Evolutionary conservation across 2,888 invertebrate genomes (phyloP).

Genomic region (Nemoura dubitans): DNA sequence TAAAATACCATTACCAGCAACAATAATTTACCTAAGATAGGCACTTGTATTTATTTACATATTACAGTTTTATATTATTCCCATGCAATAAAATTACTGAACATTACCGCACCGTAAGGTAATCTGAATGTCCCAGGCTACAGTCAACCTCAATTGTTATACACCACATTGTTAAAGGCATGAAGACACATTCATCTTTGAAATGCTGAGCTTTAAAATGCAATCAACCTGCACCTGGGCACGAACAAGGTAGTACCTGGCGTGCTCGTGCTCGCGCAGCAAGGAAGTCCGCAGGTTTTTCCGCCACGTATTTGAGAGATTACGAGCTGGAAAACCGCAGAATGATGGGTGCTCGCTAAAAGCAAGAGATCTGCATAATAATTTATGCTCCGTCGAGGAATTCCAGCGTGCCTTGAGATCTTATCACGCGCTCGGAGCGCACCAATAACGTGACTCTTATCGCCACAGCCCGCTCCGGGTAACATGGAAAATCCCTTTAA

Average conservation of each 20-base stretch:
- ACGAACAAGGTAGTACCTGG: neutral
- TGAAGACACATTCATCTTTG: neutral
- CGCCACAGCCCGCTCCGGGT: neutral
- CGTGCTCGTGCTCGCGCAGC: neutral
- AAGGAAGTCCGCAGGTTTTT: neutral
- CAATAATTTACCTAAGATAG: neutral
- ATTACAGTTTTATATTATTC: neutral
- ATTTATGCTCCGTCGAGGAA: neutral
- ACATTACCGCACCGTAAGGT: too few species aligned
- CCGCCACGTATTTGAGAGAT: neutral
- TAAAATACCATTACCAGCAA: neutral
- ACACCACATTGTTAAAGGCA: neutral
- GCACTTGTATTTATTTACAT: neutral
- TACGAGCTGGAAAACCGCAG: neutral
- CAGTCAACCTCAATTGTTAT: neutral
- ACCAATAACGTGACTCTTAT: neutral
- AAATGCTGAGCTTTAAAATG: neutral
- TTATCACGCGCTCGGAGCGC: neutral
- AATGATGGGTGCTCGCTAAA: neutral
- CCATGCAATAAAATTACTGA: neutral
- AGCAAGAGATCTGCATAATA: neutral
- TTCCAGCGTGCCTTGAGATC: neutral
- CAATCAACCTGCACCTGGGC: neutral
- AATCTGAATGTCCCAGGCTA: too few species aligned
- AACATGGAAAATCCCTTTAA: neutral